Conservation (phyloP, 1,140 invertebrate species). For the Leguminivora glycinivorella region DNA sequence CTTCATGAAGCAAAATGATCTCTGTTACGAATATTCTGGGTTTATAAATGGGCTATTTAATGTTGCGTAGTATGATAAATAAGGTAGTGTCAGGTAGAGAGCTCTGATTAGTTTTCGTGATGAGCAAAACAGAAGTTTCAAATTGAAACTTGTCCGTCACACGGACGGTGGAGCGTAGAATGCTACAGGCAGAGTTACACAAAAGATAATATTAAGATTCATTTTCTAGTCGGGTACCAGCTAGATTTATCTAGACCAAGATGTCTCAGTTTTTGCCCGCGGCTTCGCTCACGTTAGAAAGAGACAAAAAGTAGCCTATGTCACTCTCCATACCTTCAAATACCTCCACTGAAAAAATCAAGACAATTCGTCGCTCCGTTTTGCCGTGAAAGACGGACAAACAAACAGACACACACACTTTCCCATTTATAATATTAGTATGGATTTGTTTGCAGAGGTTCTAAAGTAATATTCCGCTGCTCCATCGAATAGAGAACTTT, state of each 20-base stretch:
- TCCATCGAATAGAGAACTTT: too few relatives aligned
- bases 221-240: neutral
- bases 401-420: too few relatives aligned
- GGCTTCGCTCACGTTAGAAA: too few relatives aligned
- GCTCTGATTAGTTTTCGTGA: slow-evolving; percentile 22
- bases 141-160: slow-evolving; percentile 53
- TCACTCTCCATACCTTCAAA: too few relatives aligned
- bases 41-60: slow-evolving; percentile 17
- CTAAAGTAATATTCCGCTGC: too few relatives aligned
- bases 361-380: too few relatives aligned
- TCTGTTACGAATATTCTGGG: slow-evolving; percentile 15
- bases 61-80: slow-evolving; percentile 17
- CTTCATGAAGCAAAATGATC: slow-evolving; percentile 22
- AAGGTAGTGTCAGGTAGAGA: slow-evolving; percentile 14
- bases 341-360: too few relatives aligned
- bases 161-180: slow-evolving; percentile 39
- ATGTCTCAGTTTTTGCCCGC: slow-evolving; percentile 5
- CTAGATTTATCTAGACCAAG: slow-evolving; percentile 8
- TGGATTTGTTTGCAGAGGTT: too few relatives aligned
- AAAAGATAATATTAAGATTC: slow-evolving; percentile 19
- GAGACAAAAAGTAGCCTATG: too few relatives aligned
- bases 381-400: too few relatives aligned
- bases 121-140: slow-evolving; percentile 46
- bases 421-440: too few relatives aligned
- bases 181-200: slow-evolving; percentile 16